phyloP scores from a whole-genome alignment of 2,797 vertebrate genomes.

The Vipera latastei region DNA sequence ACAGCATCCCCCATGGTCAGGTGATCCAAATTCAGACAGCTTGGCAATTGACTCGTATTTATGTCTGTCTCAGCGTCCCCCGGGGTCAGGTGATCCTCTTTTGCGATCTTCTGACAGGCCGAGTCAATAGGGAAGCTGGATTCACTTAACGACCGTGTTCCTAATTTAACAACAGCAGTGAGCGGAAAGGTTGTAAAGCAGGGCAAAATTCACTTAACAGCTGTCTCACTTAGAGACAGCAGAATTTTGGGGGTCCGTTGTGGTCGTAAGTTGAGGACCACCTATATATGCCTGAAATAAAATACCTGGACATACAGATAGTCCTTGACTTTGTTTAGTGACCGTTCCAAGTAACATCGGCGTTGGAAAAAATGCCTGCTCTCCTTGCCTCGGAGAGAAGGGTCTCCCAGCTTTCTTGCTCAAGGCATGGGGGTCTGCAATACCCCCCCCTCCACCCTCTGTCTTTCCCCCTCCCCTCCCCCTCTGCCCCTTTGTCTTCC shows the following conservation, averaged over 20 bases:
- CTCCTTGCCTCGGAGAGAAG: not conserved
- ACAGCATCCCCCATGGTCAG: not conserved
- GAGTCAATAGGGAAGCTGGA: not conserved
- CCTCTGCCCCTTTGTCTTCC: constrained; percentile 40
- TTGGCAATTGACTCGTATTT: not conserved
- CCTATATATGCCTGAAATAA: not conserved
- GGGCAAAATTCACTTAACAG: not conserved
- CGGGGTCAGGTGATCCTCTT: not conserved
- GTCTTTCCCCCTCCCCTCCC: fast-evolving
- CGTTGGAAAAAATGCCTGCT: not conserved
- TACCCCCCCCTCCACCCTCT: fast-evolving
- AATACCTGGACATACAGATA: not conserved
- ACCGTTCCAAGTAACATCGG: not conserved
- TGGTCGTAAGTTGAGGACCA: not conserved
- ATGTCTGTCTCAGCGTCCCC: not conserved
- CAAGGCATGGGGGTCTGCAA: not conserved
- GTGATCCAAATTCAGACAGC: not conserved
- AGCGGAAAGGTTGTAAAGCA: not conserved
- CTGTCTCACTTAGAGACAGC: not conserved
- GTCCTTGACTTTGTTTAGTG: not conserved
- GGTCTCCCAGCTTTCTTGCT: not conserved
- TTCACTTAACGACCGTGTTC: not conserved
- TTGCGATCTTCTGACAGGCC: not conserved
- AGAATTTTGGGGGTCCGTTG: not conserved
- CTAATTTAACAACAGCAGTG: too few species aligned